These are phyloP conservation scores for Fundulus diaphanus DNA, from an alignment of 2,797 vertebrate species.

Conservation along the genomic window DNA sequence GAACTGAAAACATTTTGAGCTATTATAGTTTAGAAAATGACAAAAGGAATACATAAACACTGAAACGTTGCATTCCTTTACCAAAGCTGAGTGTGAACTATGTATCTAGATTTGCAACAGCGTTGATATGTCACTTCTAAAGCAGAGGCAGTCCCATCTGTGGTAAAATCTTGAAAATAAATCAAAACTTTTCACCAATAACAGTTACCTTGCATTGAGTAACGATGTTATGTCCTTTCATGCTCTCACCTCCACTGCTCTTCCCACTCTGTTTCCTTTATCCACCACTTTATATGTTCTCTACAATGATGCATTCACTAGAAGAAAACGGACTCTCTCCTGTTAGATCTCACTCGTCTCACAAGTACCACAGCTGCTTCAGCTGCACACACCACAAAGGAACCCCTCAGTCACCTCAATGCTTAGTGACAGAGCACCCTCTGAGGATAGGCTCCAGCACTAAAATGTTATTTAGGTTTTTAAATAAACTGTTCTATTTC, in stretches of 20 bases:
- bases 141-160: background rate
- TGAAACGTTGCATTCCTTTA: background rate
- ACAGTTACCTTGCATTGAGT: background rate
- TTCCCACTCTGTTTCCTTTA: slow-evolving; percentile 3
- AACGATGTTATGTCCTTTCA: background rate
- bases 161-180: background rate
- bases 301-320: background rate
- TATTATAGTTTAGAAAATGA: background rate
- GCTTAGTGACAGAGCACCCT: background rate
- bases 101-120: background rate
- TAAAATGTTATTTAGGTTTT: background rate
- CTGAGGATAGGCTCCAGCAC: too few relatives aligned
- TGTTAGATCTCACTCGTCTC: background rate
- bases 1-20: background rate
- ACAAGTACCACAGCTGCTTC: background rate
- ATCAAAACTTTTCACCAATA: background rate
- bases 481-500: slow-evolving; percentile 2
- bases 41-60: background rate
- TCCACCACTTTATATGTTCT: background rate
- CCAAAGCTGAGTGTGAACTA: background rate
- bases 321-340: background rate
- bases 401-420: background rate
- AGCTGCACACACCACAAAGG: background rate
- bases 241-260: background rate
- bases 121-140: background rate